Base-by-base conservation (phyloP, 2,113 vertebrate species). In the Dicentrarchus labrax region DNA sequence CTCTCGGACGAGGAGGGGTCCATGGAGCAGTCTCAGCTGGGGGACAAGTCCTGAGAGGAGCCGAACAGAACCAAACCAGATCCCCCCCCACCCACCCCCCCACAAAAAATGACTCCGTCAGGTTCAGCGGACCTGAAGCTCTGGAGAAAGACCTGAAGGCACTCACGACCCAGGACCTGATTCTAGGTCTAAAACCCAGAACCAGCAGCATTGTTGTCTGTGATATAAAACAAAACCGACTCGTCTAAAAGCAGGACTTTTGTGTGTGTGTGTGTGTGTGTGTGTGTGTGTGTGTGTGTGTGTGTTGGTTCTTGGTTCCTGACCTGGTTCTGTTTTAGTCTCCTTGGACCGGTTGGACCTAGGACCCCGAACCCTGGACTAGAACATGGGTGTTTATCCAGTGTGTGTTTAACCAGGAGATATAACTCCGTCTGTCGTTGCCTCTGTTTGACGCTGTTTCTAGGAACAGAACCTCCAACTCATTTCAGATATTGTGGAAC, bases 1-100 rank as follows among this genome's bases (percentile, higher is more conserved):
- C 91, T 93, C 4, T 94, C 89, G 0, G 94, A 96, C 0, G 91
- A 93, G 65, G 95, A 95, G 78, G 88, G 86, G 59, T 84, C 87
- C 3, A 50, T 82, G 66, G 92, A 89, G 7, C 82, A 36, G 36
- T 78, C 78, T 71, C 85, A 85, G 7, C 75, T 89, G 24, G 90
- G 68, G 22, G 85, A 81, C 7, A 94, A 95, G 79, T 95, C 92
- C 88, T 94, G 92, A 94, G 86, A 74, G 51, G 61, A 80, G 39
- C 5, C 12, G 4, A n/a, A 30, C 30, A 39, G 43, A 75, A 71
- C 56, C 75, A 43, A 67, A 78, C 72, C 73, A 86, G 68, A 72
- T 76, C 56, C 22, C 4, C 3, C 16, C 66, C 56, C 30, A n/a
- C 30, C 30, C 30, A 30, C 30, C 30, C 30, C 2, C 30, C 0